Percentiles rank a stretch among this genome's conserved stretches.
Conservation (phyloP, 2,888 invertebrate species). For the Melikaiella ostensackeni region DNA sequence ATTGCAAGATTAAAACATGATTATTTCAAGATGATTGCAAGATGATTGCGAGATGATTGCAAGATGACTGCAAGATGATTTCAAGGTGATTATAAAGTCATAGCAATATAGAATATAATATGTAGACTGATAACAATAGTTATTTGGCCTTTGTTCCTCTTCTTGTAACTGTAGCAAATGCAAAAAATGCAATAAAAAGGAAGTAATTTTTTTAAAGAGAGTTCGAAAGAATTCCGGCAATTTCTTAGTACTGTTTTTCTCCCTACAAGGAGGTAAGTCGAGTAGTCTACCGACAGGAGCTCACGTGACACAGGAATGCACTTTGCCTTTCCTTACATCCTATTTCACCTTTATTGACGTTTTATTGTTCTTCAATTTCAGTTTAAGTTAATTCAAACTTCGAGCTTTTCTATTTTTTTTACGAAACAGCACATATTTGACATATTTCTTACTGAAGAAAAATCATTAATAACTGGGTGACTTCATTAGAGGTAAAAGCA, state of each 20-base stretch:
- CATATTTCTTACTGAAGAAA: no score
- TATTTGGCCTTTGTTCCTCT: no score
- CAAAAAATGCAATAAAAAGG: neutral
- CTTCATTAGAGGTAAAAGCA: no score
- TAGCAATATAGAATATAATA: neutral
- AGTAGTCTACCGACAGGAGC: neutral
- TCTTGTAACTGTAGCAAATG: no score
- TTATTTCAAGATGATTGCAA: no score
- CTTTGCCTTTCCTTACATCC: neutral
- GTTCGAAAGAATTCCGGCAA: neutral
- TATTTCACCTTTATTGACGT: neutral
- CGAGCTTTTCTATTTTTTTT: neutral
- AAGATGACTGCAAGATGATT: neutral
- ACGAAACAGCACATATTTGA: no score
- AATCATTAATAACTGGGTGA: no score
- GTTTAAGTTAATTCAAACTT: neutral
- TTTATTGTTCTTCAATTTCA: neutral
- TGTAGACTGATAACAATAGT: no score
- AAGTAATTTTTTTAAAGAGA: neutral
- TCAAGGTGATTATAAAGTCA: neutral
- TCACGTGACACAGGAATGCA: conserved; percentile 13
- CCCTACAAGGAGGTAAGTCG: neutral
- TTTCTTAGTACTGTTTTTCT: neutral
- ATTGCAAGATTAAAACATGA: no score
- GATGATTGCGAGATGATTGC: neutral